phyloP scores from a whole-genome alignment of 1,140 invertebrate genomes.

The Lethrus apterus region DNA sequence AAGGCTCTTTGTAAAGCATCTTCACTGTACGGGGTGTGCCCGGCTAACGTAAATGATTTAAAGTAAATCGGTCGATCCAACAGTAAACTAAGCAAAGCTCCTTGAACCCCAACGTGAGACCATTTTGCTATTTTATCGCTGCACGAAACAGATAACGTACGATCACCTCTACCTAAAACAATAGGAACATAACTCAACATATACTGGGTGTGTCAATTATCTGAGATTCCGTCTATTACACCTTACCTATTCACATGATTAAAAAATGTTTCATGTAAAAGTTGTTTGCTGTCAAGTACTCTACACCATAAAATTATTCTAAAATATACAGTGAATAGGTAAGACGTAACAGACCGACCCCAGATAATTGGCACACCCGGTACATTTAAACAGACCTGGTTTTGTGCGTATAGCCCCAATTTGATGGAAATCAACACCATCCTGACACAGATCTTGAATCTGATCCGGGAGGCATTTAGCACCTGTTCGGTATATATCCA shows the following conservation, averaged over 20 bases:
- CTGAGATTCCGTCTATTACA: too few species aligned
- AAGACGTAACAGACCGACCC: too few species aligned
- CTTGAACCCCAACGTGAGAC: conserved; percentile 77
- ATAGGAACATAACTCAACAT: too few species aligned
- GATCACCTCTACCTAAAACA: conserved; percentile 60
- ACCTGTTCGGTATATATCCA: conserved; percentile 75
- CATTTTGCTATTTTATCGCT: conserved; percentile 90
- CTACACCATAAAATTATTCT: too few species aligned
- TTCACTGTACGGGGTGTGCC: conserved; percentile 54
- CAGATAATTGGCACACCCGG: too few species aligned
- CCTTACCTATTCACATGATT: too few species aligned
- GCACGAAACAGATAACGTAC: conserved; percentile 83
- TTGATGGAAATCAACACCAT: conserved; percentile 60
- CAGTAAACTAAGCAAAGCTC: conserved; percentile 65
- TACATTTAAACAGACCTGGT: too few species aligned
- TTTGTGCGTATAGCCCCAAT: conserved; percentile 76
- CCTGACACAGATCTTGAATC: conserved; percentile 47
- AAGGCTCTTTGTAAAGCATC: conserved; percentile 61
- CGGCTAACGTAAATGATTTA: conserved; percentile 63
- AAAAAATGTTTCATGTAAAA: too few species aligned
- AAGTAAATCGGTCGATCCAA: conserved; percentile 64
- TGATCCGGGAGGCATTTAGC: conserved; percentile 67
- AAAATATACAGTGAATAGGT: too few species aligned
- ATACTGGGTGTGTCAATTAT: too few species aligned
- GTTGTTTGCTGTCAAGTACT: too few species aligned